Percentiles rank a stretch among this genome's conserved stretches.
These are phyloP conservation scores for Polyploca ridens DNA, from an alignment of 2,888 invertebrate species.

Conservation along the genomic window DNA sequence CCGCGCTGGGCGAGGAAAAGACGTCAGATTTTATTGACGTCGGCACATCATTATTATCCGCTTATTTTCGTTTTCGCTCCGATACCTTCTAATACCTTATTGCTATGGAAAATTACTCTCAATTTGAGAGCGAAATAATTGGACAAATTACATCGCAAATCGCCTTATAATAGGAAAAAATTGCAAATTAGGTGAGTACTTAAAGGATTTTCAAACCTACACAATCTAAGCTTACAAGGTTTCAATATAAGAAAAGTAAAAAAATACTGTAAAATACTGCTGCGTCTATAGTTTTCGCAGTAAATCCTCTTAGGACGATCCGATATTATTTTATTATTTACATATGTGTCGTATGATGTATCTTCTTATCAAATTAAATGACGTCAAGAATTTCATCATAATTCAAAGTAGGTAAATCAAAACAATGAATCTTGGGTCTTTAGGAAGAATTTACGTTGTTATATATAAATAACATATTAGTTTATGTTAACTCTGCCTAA, in stretches of 20 bases:
- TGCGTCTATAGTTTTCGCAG: too few species aligned
- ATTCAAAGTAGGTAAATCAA: too few species aligned
- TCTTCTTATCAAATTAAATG: too few species aligned
- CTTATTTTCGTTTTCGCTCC: constrained; percentile 66
- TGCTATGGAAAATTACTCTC: constrained; percentile 67
- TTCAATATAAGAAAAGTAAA: background rate
- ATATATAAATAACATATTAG: too few species aligned
- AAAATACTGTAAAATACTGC: constrained; percentile 7
- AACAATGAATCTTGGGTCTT: too few species aligned
- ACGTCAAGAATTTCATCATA: too few species aligned
- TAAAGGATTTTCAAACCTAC: constrained; percentile 63
- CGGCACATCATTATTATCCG: constrained; percentile 69
- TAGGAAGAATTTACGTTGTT: too few species aligned
- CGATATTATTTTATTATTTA: too few species aligned
- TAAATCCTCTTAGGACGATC: too few species aligned
- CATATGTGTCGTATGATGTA: too few species aligned
- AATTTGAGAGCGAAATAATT: constrained; percentile 74
- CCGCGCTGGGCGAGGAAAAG: constrained; percentile 28
- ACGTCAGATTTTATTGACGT: constrained; percentile 57
- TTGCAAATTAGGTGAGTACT: constrained; percentile 69
- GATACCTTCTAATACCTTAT: constrained; percentile 61
- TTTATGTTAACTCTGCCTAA: too few species aligned
- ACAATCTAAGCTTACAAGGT: constrained; percentile 12
- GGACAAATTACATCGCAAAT: constrained; percentile 70
- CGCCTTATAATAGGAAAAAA: constrained; percentile 67